Base-by-base conservation (phyloP, 2,888 invertebrate species). In the Agelastica alni region DNA sequence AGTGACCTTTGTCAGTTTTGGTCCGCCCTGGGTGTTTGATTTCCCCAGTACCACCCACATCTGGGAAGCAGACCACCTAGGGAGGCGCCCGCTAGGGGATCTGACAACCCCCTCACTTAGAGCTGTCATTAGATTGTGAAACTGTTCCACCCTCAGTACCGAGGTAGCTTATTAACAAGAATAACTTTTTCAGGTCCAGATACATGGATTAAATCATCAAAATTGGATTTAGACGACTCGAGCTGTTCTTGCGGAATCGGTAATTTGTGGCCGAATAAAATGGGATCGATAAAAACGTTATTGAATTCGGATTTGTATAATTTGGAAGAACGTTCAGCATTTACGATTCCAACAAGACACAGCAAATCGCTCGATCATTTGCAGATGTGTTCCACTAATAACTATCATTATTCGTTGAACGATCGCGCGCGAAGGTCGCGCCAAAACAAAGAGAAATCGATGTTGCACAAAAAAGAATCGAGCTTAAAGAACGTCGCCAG, bases 311-410 rank as follows among this genome's bases (percentile, higher is more conserved):
- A 68, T 26, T 45, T 63, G 10, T 61, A 58, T 43, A 54, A 58
- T 39, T 56, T 65, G 47, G 58, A 60, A 18, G 65, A 67, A 44
- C 52, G 57, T 16, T 39, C 62, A 12, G 59, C 49, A 45, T 64
- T 62, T 41, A 59, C 63, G 2, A 61, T 69, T 34, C 70, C 72
- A 16, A 54, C 71, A 6, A 80, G 90, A 51, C 91, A 92, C 69
- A 91, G 91, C 73, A 91, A 90, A 72, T 91, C 91, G 1, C 75
- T 92, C 60, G 92, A 92, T 74, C 90, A 91, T 65, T 75, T 91
- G 39, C 84, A 87, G 64, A 79, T 85, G 52, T 60, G 64, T 58
- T 64, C 67, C 46, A 61, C 60, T 51, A 66, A 62, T 49, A 63
- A 59, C 56, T 64, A 68, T 47, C 67, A 70, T 49, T 64, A 65